A percentile compares a stretch with the other conserved stretches of the same genome.
Conservation (phyloP, 2,797 vertebrate species). For the Amblyraja radiata region DNA sequence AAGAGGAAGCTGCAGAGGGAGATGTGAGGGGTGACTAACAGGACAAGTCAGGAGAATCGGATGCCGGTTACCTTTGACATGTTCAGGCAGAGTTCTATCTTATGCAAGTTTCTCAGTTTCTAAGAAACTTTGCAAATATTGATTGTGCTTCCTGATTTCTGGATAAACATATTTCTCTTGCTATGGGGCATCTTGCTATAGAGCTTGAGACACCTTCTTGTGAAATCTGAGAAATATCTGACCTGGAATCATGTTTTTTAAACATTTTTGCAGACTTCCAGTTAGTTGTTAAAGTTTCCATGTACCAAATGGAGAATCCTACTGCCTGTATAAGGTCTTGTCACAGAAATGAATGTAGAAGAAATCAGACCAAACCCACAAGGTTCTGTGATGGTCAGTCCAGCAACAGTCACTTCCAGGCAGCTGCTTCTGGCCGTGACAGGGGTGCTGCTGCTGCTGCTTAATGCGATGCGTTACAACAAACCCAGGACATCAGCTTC, state of each 20-base stretch:
- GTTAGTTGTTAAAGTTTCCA: not conserved
- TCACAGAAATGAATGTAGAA: not conserved
- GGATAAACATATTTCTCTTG: not conserved
- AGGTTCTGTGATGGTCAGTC: not conserved
- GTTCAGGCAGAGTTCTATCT: not conserved
- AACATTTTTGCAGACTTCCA: not conserved
- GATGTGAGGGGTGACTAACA: not conserved
- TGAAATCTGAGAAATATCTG: not conserved
- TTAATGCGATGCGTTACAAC: not conserved
- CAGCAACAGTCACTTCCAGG: not conserved
- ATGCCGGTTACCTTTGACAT: not conserved
- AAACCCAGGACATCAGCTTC: not conserved
- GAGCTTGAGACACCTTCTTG: not conserved
- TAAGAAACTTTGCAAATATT: not conserved
- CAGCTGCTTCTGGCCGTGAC: not conserved
- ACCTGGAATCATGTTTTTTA: not conserved
- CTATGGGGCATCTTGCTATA: no score
- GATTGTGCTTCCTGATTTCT: not conserved
- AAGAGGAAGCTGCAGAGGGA: not conserved
- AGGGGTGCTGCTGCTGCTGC: not conserved
- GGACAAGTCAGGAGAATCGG: not conserved
- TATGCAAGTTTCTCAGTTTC: not conserved
- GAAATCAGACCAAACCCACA: not conserved
- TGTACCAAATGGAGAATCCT: not conserved
- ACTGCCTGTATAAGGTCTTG: not conserved